phyloP scores from a whole-genome alignment of 2,797 vertebrate genomes.

The Astyanax mexicanus region DNA sequence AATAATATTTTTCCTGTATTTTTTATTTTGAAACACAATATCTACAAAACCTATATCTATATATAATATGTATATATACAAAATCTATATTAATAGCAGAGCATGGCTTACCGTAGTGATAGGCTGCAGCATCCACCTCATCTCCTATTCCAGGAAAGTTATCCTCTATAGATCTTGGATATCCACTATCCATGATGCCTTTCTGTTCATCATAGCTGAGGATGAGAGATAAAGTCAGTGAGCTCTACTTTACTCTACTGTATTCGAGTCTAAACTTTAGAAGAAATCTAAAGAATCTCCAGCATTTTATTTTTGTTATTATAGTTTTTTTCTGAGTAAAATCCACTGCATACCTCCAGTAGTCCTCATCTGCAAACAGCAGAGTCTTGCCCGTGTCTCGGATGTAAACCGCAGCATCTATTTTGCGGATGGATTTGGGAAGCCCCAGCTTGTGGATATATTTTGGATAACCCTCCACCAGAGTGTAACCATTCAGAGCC shows the following conservation, averaged over 20 bases:
- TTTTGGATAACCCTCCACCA: constrained; percentile 90
- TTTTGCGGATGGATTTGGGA: constrained; percentile 84
- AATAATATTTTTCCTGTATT: too few relatives aligned
- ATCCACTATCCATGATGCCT: constrained; percentile 84
- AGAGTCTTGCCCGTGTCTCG: constrained; percentile 86
- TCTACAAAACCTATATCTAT: too few relatives aligned
- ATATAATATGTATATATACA: too few relatives aligned
- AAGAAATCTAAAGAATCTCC: too few relatives aligned
- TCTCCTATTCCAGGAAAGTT: constrained; percentile 91
- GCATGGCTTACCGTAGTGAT: constrained; percentile 83
- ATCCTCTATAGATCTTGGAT: constrained; percentile 83
- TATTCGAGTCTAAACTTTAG: background rate
- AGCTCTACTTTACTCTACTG: background rate
- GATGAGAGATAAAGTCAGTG: constrained; percentile 30
- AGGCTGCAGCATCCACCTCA: constrained; percentile 87
- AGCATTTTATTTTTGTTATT: too few relatives aligned
- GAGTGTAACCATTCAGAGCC: constrained; percentile 91
- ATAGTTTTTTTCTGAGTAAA: too few relatives aligned
- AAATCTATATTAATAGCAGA: background rate
- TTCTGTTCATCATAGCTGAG: constrained; percentile 86
- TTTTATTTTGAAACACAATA: too few relatives aligned
- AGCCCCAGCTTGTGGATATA: constrained; percentile 93
- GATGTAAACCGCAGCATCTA: constrained; percentile 90
- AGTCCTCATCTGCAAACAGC: constrained; percentile 88
- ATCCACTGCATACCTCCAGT: constrained; percentile 86